Evolutionary conservation across 2,888 invertebrate genomes (phyloP).

Genomic region (Callimorpha dominula): DNA sequence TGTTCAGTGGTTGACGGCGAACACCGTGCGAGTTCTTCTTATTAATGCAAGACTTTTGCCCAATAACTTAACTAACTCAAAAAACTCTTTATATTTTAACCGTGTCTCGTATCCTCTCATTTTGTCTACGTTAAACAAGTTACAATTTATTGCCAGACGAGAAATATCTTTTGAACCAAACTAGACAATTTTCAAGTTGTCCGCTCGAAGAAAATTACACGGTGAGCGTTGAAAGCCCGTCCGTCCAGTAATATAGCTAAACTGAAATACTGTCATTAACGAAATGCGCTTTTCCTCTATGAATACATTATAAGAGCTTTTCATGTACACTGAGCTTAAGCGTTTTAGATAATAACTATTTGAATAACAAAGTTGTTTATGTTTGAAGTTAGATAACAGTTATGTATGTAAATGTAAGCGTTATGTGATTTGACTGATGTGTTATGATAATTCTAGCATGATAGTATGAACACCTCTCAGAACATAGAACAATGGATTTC

Average conservation of each 20-base stretch:
- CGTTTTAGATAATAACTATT: constrained; percentile 55
- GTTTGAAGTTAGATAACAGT: constrained; percentile 64
- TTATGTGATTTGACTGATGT: constrained; percentile 57
- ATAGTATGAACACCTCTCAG: constrained; percentile 60
- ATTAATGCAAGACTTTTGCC: constrained; percentile 56
- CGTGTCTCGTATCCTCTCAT: constrained; percentile 61
- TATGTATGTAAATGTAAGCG: constrained; percentile 63
- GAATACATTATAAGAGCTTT: constrained; percentile 54
- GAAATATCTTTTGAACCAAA: constrained; percentile 70
- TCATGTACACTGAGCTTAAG: constrained; percentile 53
- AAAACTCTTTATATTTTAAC: constrained; percentile 63
- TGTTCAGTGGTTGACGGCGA: constrained; percentile 8
- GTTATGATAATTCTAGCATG: constrained; percentile 51
- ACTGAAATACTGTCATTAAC: constrained; percentile 69
- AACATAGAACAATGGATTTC: constrained; percentile 67
- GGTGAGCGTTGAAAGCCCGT: constrained; percentile 60
- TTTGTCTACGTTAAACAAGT: constrained; percentile 74
- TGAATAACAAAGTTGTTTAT: constrained; percentile 60
- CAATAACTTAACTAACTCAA: constrained; percentile 70
- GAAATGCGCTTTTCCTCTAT: constrained; percentile 59
- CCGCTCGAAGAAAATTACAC: constrained; percentile 66
- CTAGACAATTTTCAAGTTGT: constrained; percentile 70
- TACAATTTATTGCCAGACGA: constrained; percentile 72
- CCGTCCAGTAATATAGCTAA: constrained; percentile 48
- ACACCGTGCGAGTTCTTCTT: constrained; percentile 59